Evolutionary conservation across 1,140 invertebrate species (phyloP), one percentile per base, ranked within the genome.

Genomic region (Venustaconcha ellipsiformis): DNA sequence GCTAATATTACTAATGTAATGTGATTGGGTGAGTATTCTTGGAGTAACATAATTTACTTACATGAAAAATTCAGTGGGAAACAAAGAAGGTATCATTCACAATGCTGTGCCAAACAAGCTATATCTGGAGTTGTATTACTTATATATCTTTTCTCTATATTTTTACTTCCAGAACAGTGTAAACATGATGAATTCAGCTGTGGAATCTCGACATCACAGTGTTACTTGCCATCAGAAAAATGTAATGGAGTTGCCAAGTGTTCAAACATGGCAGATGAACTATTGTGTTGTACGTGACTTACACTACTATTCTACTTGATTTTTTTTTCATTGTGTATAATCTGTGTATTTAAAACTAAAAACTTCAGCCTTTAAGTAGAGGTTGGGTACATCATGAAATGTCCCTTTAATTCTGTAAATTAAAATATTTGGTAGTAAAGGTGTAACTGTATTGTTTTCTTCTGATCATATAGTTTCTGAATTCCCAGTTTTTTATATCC

Each of bases 191-290:
- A 80, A 23, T 84, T 78, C 67, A 69, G 62, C 18, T 87, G 87
- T 84, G 82, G 84, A 37, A 6, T 30, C 13, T 57, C 63, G 1
- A 80, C 66, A 14, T 68, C 15, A 55, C 83, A 85, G 30, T 91
- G 90, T 73, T 91, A 89, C 75, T 68, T 69, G 17, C 67, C 74
- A 14, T 79, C 85, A 17, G 87, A 90, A 59, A 80, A 89, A 20
- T 91, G 91, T 80, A 88, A 90, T 80, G 91, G 90, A 14, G 76
- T 86, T 12, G 81, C 80, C 13, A 72, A 86, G 0, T 91, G 91
- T 80, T 71, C 77, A 23, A 88, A 90, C 80, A 58, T 57, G 18
- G 85, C 83, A 17, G 91, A 91, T 87, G 90, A 91, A 82, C 78
- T 66, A 23, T 80, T 86, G 70, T 91, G 91, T 78, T 80, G 89